Percentiles rank a stretch among this genome's conserved stretches.
Conservation (phyloP, 2,888 invertebrate genomes). For the Iselma pallidipennis region DNA sequence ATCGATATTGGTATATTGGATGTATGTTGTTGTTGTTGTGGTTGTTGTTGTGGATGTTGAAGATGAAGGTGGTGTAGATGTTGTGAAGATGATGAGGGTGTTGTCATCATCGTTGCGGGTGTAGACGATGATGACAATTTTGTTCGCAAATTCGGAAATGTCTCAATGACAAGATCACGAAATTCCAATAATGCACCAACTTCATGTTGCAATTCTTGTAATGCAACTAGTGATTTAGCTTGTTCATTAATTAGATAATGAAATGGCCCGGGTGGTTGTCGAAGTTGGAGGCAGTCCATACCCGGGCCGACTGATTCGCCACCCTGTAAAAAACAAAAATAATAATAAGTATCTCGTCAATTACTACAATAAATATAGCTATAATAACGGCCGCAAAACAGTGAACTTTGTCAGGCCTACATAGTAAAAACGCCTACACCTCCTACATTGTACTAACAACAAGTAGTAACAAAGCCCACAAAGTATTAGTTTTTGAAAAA, state of each 20-base stretch:
- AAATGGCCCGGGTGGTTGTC: conserved; percentile 72
- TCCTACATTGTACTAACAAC: too few species aligned
- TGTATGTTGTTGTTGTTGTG: conserved; percentile 36
- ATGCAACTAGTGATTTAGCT: conserved; percentile 82
- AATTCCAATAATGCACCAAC: conserved; percentile 89
- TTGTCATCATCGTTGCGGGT: conserved; percentile 50
- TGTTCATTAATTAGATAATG: conserved; percentile 86
- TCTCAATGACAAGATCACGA: conserved; percentile 92
- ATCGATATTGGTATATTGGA: conserved; percentile 61
- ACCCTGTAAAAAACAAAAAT: conserved; percentile 44
- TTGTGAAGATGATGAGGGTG: conserved; percentile 52
- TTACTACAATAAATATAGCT: conserved; percentile 24
- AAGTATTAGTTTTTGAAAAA: too few species aligned
- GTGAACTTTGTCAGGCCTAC: too few species aligned
- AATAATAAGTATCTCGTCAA: conserved; percentile 47
- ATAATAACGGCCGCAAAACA: too few species aligned
- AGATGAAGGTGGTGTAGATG: not conserved
- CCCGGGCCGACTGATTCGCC: conserved; percentile 63
- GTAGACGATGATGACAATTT: conserved; percentile 70
- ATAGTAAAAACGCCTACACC: too few species aligned
- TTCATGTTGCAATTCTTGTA: conserved; percentile 93
- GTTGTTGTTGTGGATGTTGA: not conserved
- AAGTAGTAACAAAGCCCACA: too few species aligned
- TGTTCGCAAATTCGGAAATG: conserved; percentile 87
- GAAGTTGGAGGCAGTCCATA: conserved; percentile 82